phyloP scores from a whole-genome alignment of 2,797 vertebrate species.

The Rallus crepitans region DNA sequence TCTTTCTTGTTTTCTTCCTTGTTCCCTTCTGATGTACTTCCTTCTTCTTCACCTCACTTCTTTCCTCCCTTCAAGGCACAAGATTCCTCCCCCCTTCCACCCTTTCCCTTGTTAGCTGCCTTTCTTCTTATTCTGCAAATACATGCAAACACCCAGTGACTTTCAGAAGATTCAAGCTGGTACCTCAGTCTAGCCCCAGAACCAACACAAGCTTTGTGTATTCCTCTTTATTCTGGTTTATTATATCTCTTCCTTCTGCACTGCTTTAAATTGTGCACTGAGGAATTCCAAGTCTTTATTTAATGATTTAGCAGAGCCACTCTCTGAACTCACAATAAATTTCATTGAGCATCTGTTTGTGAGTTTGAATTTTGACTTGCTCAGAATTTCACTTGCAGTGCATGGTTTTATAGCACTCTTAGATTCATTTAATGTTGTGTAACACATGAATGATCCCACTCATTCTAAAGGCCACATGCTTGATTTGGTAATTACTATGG shows the following conservation, averaged over 20 bases:
- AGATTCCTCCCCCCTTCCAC: neutral
- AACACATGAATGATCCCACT: slow-evolving; percentile 74
- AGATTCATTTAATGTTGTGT: slow-evolving; percentile 77
- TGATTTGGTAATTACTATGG: slow-evolving; percentile 79
- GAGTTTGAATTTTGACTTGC: slow-evolving; percentile 49
- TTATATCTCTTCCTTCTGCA: neutral
- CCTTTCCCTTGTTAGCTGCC: neutral
- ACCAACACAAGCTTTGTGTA: neutral
- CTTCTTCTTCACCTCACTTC: neutral
- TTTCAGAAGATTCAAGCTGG: neutral
- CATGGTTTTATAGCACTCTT: slow-evolving; percentile 64
- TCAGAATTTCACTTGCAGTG: slow-evolving; percentile 56
- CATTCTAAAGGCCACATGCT: slow-evolving; percentile 77
- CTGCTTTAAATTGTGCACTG: neutral
- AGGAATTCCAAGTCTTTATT: slow-evolving; percentile 37
- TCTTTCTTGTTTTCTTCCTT: neutral
- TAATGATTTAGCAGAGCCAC: slow-evolving; percentile 9
- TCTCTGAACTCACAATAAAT: slow-evolving; percentile 49
- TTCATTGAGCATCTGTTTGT: slow-evolving; percentile 43
- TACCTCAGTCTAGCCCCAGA: neutral
- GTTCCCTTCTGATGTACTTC: neutral
- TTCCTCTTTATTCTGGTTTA: neutral
- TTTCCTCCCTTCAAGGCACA: neutral
- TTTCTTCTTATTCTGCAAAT: slow-evolving; percentile 30
- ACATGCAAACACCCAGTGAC: neutral